Percentiles rank a stretch among this genome's conserved stretches.
phyloP scores from a whole-genome alignment of 2,113 vertebrate species.

The Clarias magur region DNA sequence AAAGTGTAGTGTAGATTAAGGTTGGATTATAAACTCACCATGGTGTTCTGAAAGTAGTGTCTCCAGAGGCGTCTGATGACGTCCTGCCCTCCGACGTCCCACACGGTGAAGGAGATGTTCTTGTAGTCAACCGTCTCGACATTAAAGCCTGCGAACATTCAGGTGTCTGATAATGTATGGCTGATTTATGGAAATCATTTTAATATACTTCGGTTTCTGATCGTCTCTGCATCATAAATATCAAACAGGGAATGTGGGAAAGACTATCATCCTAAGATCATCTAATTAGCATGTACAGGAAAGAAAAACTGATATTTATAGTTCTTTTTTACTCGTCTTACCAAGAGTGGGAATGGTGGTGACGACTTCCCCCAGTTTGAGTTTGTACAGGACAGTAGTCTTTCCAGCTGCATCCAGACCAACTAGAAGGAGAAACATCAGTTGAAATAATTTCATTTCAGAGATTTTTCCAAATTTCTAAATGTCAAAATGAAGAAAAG shows the following conservation, averaged over 20 bases:
- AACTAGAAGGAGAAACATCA: conserved; percentile 48
- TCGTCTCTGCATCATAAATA: neutral
- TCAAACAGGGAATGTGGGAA: neutral
- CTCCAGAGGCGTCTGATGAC: conserved; percentile 82
- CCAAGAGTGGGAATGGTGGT: conserved; percentile 81
- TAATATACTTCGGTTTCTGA: neutral
- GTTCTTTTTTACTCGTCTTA: conserved; percentile 46
- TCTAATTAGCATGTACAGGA: neutral
- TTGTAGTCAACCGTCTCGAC: conserved; percentile 84
- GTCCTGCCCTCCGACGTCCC: conserved; percentile 83
- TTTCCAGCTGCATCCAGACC: conserved; percentile 83
- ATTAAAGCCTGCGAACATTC: conserved; percentile 74
- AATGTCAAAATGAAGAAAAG: too few species aligned
- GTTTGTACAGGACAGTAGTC: conserved; percentile 82
- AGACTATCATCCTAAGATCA: neutral
- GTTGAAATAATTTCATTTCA: neutral
- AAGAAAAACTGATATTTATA: neutral
- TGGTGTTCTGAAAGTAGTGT: conserved; percentile 85
- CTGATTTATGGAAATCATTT: neutral
- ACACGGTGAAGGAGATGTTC: conserved; percentile 83
- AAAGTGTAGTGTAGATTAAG: neutral
- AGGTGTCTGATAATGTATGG: neutral
- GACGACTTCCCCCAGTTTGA: conserved; percentile 82
- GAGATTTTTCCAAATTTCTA: neutral
- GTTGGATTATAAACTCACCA: conserved; percentile 59